phyloP scores from a whole-genome alignment of 2,888 invertebrate genomes.

The Diplolepis rosae region DNA sequence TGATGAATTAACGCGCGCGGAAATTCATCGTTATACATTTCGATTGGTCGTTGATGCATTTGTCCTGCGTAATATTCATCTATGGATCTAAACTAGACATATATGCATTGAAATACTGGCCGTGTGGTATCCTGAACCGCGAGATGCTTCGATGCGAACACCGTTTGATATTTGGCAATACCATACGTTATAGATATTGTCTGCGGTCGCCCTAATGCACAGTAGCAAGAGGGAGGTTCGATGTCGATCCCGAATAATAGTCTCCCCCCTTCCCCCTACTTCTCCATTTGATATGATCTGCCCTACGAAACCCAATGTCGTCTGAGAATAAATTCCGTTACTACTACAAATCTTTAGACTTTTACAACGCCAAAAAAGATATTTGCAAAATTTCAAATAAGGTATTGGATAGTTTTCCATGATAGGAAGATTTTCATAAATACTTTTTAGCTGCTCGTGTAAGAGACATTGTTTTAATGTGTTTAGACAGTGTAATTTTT shows the following conservation, averaged over 20 bases:
- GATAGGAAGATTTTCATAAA: no score
- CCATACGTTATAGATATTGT: conserved; percentile 19
- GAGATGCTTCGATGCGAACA: conserved; percentile 2
- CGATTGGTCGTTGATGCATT: conserved; percentile 15
- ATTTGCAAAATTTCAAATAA: no score
- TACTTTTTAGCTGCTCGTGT: no score
- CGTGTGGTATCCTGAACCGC: neutral
- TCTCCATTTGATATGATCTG: conserved; percentile 1
- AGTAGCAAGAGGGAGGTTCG: conserved; percentile 15
- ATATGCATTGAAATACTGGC: conserved; percentile 8
- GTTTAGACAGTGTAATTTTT: no score
- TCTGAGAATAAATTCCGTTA: conserved; percentile 16
- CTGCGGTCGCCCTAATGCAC: conserved; percentile 31
- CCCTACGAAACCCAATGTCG: conserved; percentile 3
- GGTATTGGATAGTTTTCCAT: no score
- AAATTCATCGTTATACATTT: conserved; percentile 16
- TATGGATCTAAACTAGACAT: conserved; percentile 15
- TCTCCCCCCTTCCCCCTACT: neutral
- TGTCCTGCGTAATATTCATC: conserved; percentile 17
- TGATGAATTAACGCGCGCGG: conserved; percentile 11
- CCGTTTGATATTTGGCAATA: conserved; percentile 21
- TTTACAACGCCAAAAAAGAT: conserved; percentile 13
- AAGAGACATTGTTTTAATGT: no score
- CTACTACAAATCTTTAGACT: conserved; percentile 22
- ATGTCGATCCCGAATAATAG: conserved; percentile 7